Conservation (phyloP, 1,140 invertebrate genomes). For the Bombus confusus region DNA sequence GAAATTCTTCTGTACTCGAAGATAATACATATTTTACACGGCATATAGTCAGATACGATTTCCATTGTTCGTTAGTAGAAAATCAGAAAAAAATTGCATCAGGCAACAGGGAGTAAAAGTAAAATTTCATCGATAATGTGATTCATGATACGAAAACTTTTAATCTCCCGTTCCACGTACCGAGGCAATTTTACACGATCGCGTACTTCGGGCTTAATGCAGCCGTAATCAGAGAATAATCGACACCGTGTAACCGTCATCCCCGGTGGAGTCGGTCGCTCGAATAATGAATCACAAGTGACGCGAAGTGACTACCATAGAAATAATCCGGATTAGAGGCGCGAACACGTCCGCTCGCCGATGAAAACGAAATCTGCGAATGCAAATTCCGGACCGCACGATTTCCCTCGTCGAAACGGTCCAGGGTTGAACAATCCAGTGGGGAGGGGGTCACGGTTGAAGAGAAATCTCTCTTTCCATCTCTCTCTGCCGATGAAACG, state of each 20-base stretch:
- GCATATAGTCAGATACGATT: not conserved
- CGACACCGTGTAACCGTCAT: constrained; percentile 23
- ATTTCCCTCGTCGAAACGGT: constrained; percentile 77
- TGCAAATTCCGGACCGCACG: constrained; percentile 79
- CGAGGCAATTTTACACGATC: not conserved
- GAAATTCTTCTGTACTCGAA: not conserved
- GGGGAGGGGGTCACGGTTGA: constrained; percentile 1
- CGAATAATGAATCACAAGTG: constrained; percentile 56
- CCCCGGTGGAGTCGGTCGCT: constrained; percentile 1
- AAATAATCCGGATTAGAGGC: constrained; percentile 65
- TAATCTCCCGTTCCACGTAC: not conserved
- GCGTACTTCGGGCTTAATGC: constrained; percentile 13
- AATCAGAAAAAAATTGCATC: not conserved
- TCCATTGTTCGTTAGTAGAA: not conserved
- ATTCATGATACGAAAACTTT: not conserved
- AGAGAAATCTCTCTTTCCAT: constrained; percentile 11
- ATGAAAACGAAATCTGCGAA: constrained; percentile 76
- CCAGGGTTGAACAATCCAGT: constrained; percentile 12
- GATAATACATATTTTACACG: not conserved
- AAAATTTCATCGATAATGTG: not conserved
- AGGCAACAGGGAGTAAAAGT: not conserved
- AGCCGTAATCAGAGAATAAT: constrained; percentile 40
- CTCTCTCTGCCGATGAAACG: constrained; percentile 23
- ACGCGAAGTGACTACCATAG: constrained; percentile 47
- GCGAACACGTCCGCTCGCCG: constrained; percentile 50